A percentile compares a stretch with the other conserved stretches of the same genome.
These are phyloP conservation scores for Phthorimaea operculella DNA, from an alignment of 1,140 invertebrate species.

Conservation along the genomic window DNA sequence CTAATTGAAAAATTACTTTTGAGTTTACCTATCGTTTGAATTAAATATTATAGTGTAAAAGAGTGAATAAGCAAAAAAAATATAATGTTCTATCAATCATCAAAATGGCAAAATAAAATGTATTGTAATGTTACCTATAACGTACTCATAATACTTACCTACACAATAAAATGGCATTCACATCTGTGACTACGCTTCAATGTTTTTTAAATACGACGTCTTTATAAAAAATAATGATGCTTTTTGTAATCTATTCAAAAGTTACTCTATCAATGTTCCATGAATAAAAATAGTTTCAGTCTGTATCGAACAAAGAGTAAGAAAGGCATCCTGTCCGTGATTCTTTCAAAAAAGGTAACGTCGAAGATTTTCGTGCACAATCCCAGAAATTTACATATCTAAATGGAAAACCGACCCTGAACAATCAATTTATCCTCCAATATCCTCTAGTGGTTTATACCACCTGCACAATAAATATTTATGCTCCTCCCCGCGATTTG, in stretches of 20 bases:
- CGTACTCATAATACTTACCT: too few species aligned
- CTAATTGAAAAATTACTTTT: slow-evolving; percentile 56
- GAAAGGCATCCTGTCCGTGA: slow-evolving; percentile 40
- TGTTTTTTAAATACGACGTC: too few species aligned
- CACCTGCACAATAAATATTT: slow-evolving; percentile 68
- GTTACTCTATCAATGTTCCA: too few species aligned
- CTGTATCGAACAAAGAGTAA: slow-evolving; percentile 23
- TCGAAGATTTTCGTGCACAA: slow-evolving; percentile 65
- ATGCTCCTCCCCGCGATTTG: slow-evolving; percentile 54
- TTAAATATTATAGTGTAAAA: not conserved
- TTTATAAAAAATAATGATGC: too few species aligned
- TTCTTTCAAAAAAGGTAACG: slow-evolving; percentile 58
- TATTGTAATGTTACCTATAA: too few species aligned
- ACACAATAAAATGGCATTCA: too few species aligned
- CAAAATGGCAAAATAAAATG: too few species aligned
- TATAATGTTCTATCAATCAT: too few species aligned
- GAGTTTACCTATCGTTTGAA: slow-evolving; percentile 54
- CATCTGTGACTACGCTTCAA: too few species aligned
- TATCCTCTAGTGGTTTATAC: slow-evolving; percentile 65
- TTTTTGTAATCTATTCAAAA: too few species aligned
- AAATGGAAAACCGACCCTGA: slow-evolving; percentile 66
- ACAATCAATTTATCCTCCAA: slow-evolving; percentile 67
- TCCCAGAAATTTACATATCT: slow-evolving; percentile 67
- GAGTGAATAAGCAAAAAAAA: too few species aligned
- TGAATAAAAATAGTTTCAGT: too few species aligned